phyloP scores from a whole-genome alignment of 2,797 vertebrate species.

The Cirrhinus mrigala region DNA sequence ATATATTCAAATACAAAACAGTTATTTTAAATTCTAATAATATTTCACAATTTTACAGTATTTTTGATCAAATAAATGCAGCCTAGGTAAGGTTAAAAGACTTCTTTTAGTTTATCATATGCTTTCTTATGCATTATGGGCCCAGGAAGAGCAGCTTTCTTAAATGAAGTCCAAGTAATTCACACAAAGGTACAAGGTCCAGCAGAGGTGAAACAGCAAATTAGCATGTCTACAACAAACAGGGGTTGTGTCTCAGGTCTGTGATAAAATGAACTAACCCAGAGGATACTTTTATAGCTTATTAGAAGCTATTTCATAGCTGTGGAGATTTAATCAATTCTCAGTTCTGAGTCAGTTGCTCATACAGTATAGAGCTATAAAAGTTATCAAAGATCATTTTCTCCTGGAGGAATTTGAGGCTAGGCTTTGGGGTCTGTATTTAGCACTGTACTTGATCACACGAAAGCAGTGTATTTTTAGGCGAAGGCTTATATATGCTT shows the following conservation, averaged over 20 bases:
- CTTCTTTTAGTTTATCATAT: not conserved
- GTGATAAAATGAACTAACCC: not conserved
- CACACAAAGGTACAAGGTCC: not conserved
- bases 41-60: not conserved
- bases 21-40: not conserved
- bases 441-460: slow-evolving; percentile 10
- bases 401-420: slow-evolving; percentile 4
- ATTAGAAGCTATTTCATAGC: not conserved
- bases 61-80: not conserved
- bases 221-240: slow-evolving; percentile 31
- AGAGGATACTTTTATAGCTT: not conserved
- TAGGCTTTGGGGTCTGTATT: not conserved
- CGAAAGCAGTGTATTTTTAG: slow-evolving; percentile 29
- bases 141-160: not conserved
- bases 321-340: not conserved
- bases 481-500: slow-evolving; percentile 6
- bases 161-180: not conserved
- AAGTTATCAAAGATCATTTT: not conserved
- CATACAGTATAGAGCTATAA: not conserved
- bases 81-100: not conserved
- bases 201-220: slow-evolving; percentile 10
- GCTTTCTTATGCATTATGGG: not conserved
- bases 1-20: no score
- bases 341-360: not conserved
- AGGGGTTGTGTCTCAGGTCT: slow-evolving; percentile 33